Percentiles rank a stretch among this genome's conserved stretches.
phyloP scores from a whole-genome alignment of 2,113 vertebrate genomes.

The Trogon melanurus region DNA sequence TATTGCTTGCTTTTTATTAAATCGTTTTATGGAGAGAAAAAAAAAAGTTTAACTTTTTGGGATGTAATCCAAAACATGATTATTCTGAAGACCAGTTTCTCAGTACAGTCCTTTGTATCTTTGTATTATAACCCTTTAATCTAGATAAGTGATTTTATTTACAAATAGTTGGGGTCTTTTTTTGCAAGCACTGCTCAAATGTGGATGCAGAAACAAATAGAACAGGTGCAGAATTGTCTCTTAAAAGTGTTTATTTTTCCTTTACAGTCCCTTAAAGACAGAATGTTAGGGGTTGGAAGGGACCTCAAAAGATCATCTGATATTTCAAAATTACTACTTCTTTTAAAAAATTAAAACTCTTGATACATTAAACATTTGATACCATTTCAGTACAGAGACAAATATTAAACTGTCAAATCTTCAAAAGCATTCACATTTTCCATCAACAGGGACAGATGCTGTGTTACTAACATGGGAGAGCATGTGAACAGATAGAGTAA shows the following conservation, averaged over 20 bases:
- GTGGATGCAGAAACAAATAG: background rate
- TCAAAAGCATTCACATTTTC: background rate
- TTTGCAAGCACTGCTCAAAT: background rate
- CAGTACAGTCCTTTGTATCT: background rate
- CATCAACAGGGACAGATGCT: background rate
- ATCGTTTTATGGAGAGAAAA: background rate
- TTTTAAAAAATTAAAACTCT: background rate
- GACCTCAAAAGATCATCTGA: no score
- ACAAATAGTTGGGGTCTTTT: fast-evolving
- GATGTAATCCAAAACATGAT: background rate
- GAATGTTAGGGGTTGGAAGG: no score
- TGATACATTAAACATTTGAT: background rate
- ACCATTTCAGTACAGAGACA: background rate
- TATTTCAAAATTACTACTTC: background rate
- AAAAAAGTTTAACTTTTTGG: background rate
- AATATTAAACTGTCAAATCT: background rate
- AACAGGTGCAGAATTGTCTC: background rate
- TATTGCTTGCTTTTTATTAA: background rate
- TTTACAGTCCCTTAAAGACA: background rate
- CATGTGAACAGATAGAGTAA: background rate
- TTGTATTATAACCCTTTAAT: background rate
- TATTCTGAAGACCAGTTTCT: background rate
- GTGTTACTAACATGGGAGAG: background rate
- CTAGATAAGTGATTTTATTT: background rate
- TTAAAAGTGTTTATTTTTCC: no score